Conservation (phyloP, 2,888 invertebrate species). For the Rhynchonema sp. region DNA sequence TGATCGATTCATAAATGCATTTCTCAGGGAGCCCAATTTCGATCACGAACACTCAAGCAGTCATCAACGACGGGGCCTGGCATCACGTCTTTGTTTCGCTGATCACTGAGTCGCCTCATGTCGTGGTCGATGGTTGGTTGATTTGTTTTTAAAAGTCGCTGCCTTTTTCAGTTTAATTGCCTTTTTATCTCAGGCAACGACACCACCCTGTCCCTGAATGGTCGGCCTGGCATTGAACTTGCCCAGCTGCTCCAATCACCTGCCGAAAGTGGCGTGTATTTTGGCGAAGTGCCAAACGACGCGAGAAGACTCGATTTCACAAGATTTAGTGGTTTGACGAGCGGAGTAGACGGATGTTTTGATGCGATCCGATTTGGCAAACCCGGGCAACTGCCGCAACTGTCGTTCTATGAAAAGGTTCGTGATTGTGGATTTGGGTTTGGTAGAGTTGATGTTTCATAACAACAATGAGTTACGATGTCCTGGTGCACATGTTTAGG, state of each 20-base stretch:
- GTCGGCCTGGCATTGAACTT: background rate
- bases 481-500: too few relatives aligned
- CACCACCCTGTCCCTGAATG: too few relatives aligned
- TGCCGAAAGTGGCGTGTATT: background rate
- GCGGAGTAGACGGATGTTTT: background rate
- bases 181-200: too few relatives aligned
- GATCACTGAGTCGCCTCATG: background rate
- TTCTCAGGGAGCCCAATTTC: too few relatives aligned
- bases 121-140: background rate
- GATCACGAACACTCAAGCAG: background rate
- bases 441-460: too few relatives aligned
- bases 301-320: background rate
- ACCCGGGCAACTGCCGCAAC: background rate
- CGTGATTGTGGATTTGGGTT: too few relatives aligned
- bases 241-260: background rate
- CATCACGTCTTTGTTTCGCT: background rate
- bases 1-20: too few relatives aligned
- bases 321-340: background rate
- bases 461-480: too few relatives aligned
- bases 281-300: background rate
- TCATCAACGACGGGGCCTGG: background rate
- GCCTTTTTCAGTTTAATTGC: background rate
- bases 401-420: background rate
- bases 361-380: background rate
- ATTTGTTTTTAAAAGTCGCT: background rate